These are phyloP conservation scores for Pogonocherus hispidulus DNA, from an alignment of 2,888 invertebrate species.

Conservation along the genomic window DNA sequence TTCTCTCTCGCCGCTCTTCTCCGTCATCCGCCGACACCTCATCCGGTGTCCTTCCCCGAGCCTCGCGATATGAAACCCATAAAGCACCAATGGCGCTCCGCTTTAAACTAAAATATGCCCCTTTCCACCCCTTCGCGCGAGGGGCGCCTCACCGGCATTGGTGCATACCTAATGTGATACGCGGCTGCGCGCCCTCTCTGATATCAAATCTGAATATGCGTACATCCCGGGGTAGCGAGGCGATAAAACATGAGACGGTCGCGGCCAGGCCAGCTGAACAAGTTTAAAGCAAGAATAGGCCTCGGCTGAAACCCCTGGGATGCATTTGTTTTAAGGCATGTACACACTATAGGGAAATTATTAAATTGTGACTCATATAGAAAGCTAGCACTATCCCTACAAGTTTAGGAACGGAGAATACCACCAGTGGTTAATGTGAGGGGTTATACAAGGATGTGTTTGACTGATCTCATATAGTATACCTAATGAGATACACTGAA, in stretches of 20 bases:
- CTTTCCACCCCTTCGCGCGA: conserved; percentile 58
- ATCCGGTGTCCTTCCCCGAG: conserved; percentile 32
- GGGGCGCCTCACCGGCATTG: conserved; percentile 65
- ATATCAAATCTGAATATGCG: conserved; percentile 67
- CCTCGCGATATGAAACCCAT: conserved; percentile 51
- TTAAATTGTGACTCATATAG: too few species aligned
- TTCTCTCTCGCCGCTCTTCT: conserved; percentile 5
- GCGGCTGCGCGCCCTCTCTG: conserved; percentile 62
- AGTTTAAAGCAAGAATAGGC: conserved; percentile 30
- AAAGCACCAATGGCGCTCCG: conserved; percentile 64
- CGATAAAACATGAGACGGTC: conserved; percentile 25
- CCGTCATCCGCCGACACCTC: conserved; percentile 1
- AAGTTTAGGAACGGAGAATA: too few species aligned
- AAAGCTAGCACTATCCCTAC: too few species aligned
- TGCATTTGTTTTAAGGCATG: too few species aligned
- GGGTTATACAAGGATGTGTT: too few species aligned
- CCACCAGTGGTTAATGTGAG: too few species aligned
- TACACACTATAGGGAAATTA: too few species aligned
- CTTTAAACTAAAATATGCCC: conserved; percentile 67
- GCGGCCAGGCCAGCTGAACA: conserved; percentile 28
- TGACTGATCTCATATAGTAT: too few species aligned
- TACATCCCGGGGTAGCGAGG: conserved; percentile 49
- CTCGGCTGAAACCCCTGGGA: background rate
- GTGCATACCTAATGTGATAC: conserved; percentile 70
- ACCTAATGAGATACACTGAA: too few species aligned